Percentiles rank a stretch among this genome's conserved stretches.
phyloP scores from a whole-genome alignment of 2,113 vertebrate genomes.

The Ceyx melanurus region DNA sequence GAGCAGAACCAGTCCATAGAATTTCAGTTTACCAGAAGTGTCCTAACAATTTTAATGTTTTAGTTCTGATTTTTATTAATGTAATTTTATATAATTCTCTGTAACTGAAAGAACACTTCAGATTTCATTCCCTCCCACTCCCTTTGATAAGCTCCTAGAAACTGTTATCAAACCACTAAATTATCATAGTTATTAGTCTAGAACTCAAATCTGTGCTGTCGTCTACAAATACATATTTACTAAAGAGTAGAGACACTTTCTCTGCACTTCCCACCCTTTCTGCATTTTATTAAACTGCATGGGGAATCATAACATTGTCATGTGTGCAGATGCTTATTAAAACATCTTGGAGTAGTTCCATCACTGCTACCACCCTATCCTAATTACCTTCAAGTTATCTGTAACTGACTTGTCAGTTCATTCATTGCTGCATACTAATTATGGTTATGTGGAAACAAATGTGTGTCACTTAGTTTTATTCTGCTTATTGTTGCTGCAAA shows the following conservation, averaged over 20 bases:
- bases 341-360: neutral
- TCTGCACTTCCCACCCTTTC: conserved; percentile 81
- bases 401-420: neutral
- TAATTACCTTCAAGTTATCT: neutral
- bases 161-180: neutral
- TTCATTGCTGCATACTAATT: neutral
- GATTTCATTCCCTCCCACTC: neutral
- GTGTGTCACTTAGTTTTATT: neutral
- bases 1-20: neutral
- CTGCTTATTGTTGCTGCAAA: neutral
- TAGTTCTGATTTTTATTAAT: neutral
- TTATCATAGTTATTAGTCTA: neutral
- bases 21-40: neutral
- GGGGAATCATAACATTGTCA: conserved; percentile 81
- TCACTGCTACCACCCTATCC: neutral
- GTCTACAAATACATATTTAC: conserved; percentile 71
- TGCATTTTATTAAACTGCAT: conserved; percentile 79
- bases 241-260: conserved; percentile 83
- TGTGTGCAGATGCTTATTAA: neutral
- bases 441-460: neutral
- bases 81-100: neutral
- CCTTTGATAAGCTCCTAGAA: neutral
- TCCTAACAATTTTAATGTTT: neutral
- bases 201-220: neutral
- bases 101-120: neutral